Percentiles rank a stretch among this genome's conserved stretches.
These are phyloP conservation scores for Calyptomena viridis DNA, from an alignment of 2,113 vertebrate species.

Conservation along the genomic window DNA sequence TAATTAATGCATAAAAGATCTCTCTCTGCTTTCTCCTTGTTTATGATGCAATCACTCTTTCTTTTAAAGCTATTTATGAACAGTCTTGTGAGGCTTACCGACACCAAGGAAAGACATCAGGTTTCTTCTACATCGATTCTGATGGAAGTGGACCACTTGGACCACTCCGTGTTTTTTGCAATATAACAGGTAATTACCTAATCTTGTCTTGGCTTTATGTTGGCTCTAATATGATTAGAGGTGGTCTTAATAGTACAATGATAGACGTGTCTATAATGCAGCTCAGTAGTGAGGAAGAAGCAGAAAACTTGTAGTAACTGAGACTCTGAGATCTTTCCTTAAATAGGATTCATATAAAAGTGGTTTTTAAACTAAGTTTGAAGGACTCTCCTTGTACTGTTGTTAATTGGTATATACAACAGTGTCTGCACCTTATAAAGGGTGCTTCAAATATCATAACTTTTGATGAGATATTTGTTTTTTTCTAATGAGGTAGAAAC, in stretches of 20 bases:
- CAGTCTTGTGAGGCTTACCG: constrained; percentile 92
- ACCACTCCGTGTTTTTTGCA: constrained; percentile 89
- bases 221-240: not conserved
- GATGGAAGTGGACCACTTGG: constrained; percentile 92
- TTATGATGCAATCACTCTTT: not conserved
- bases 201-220: not conserved
- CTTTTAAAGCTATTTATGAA: constrained; percentile 86
- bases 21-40: not conserved
- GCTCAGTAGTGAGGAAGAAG: not conserved
- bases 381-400: not conserved
- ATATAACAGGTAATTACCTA: constrained; percentile 88
- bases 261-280: not conserved
- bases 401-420: not conserved
- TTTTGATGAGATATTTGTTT: not conserved
- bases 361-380: not conserved
- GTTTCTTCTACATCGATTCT: constrained; percentile 90
- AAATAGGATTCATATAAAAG: not conserved
- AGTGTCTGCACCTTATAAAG: not conserved
- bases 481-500: not conserved
- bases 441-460: not conserved
- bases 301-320: not conserved
- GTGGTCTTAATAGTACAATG: not conserved
- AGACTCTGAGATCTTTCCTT: not conserved
- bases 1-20: accelerated
- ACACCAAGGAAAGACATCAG: constrained; percentile 86